Conservation (phyloP, 2,113 vertebrate genomes). For the Phyllopteryx taeniolatus region DNA sequence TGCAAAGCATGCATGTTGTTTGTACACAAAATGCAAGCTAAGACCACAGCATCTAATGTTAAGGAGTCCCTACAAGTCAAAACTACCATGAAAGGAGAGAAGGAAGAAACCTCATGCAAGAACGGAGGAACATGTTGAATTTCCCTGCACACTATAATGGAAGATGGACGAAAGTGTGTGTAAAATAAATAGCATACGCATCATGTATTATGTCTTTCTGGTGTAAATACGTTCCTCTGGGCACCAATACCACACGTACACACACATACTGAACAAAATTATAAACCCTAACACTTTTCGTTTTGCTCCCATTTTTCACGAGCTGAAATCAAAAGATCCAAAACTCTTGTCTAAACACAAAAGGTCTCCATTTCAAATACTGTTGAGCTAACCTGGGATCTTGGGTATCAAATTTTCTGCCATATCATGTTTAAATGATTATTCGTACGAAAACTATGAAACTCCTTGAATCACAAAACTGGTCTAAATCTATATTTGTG, state of each 20-base stretch:
- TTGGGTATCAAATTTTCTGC: too few species aligned
- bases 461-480: too few species aligned
- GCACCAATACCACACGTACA: neutral
- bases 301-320: neutral
- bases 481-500: neutral
- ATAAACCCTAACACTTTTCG: neutral
- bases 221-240: constrained; percentile 5
- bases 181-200: neutral
- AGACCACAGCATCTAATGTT: constrained; percentile 58
- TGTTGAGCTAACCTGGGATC: too few species aligned
- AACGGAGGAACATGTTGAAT: constrained; percentile 26
- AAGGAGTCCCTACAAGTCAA: constrained; percentile 46
- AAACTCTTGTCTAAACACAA: too few species aligned
- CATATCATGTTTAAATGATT: too few species aligned
- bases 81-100: constrained; percentile 65
- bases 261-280: neutral
- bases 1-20: constrained; percentile 86
- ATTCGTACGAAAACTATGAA: too few species aligned
- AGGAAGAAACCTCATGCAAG: constrained; percentile 65
- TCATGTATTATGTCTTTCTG: constrained; percentile 21
- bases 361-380: too few species aligned
- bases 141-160: constrained; percentile 45
- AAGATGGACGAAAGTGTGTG: neutral
- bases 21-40: constrained; percentile 81
- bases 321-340: neutral